A percentile compares a stretch with the other conserved stretches of the same genome.
Evolutionary conservation across 2,888 invertebrate species (phyloP).

Genomic region (Plagodis pulveraria): DNA sequence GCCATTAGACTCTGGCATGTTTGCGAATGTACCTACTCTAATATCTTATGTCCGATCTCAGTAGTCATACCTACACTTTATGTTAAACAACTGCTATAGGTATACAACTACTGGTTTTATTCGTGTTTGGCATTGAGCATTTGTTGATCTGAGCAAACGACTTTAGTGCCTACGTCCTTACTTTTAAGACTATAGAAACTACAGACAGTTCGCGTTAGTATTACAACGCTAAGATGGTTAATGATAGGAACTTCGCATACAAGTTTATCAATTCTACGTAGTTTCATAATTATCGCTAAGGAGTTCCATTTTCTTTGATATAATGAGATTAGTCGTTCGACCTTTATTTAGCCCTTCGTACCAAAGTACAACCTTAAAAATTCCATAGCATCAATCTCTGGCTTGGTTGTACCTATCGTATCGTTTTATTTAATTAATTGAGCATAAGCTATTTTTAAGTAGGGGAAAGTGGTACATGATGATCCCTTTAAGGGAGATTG

Average conservation of each 20-base stretch:
- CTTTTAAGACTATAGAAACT: constrained; percentile 4
- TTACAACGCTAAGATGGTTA: constrained; percentile 13
- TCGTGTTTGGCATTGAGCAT: constrained; percentile 27
- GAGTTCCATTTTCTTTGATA: no score
- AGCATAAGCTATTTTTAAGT: no score
- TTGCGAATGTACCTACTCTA: constrained; percentile 6
- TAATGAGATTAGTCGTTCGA: no score
- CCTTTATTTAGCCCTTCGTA: no score
- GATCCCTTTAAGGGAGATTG: no score
- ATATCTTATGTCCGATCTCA: constrained; percentile 19
- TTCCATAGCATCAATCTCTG: no score
- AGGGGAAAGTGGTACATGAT: no score
- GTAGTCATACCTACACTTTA: constrained; percentile 1
- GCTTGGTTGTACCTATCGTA: no score
- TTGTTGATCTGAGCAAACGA: constrained; percentile 18
- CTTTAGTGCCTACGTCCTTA: constrained; percentile 14
- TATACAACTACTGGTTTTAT: constrained; percentile 17
- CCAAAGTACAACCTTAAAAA: no score
- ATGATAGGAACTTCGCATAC: constrained; percentile 11
- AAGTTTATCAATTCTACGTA: no score
- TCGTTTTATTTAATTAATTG: no score
- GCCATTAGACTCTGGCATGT: constrained; percentile 19
- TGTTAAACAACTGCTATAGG: not conserved
- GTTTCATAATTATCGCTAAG: no score
- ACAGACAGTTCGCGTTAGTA: not conserved